Evolutionary conservation across 2,797 vertebrate species (phyloP).

Genomic region (Thunnus albacares): DNA sequence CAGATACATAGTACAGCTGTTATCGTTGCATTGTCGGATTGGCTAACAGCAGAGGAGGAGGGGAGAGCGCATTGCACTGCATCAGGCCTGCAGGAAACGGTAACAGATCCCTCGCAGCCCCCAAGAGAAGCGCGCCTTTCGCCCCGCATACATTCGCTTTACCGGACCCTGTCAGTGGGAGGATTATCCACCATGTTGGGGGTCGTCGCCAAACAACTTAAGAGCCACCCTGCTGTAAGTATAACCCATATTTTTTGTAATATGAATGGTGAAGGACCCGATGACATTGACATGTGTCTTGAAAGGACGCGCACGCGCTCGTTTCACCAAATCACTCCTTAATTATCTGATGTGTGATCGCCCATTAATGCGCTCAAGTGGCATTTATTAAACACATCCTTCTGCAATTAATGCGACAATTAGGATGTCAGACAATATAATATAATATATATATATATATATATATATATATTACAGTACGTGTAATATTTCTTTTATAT

Average conservation of each 20-base stretch:
- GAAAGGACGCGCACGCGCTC: slow-evolving; percentile 35
- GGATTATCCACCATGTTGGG: slow-evolving; percentile 54
- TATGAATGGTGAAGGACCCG: slow-evolving; percentile 20
- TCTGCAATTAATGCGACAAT: background rate
- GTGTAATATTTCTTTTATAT: background rate
- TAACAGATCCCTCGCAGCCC: background rate
- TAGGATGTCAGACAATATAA: too few relatives aligned
- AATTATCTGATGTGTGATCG: background rate
- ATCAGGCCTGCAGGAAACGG: background rate
- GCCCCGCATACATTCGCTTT: background rate
- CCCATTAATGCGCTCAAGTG: background rate
- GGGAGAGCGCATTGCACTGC: background rate
- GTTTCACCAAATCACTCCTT: background rate
- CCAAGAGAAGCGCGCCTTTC: background rate
- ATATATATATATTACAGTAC: background rate
- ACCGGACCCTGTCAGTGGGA: background rate
- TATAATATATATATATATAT: too few relatives aligned
- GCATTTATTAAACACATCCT: background rate
- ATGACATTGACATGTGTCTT: slow-evolving; percentile 76
- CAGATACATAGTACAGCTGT: slow-evolving; percentile 40
- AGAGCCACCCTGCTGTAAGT: slow-evolving; percentile 85
- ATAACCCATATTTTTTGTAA: rapidly evolving
- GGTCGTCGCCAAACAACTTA: slow-evolving; percentile 78
- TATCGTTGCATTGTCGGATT: slow-evolving; percentile 61
- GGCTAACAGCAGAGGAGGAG: slow-evolving; percentile 39